Evolutionary conservation across 2,113 vertebrate species (phyloP).

Genomic region (Sturnira hondurensis): DNA sequence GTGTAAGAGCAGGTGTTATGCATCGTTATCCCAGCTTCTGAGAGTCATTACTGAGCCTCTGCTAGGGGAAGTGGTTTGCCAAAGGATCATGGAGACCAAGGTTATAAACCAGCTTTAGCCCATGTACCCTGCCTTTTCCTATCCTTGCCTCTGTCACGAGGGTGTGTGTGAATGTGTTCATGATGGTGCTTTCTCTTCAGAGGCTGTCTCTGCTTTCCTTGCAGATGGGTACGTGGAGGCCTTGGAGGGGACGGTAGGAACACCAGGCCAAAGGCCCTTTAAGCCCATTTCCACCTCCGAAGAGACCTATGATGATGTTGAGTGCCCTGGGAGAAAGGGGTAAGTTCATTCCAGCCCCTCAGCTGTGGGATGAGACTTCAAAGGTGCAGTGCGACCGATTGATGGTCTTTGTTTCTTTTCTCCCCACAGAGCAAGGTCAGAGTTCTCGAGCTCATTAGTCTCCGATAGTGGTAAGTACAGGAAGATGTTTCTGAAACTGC

Average conservation of each 20-base stretch:
- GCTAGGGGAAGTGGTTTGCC: not conserved
- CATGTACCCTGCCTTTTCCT: not conserved
- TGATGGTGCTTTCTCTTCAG: not conserved
- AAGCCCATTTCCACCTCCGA: conserved; percentile 49
- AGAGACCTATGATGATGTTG: conserved; percentile 76
- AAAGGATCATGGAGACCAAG: not conserved
- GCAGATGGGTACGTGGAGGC: conserved; percentile 80
- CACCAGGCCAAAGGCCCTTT: conserved; percentile 63
- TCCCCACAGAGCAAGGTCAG: conserved; percentile 56
- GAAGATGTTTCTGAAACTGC: not conserved
- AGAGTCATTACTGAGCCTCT: not conserved
- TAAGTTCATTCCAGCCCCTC: conserved; percentile 54
- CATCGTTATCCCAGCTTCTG: not conserved
- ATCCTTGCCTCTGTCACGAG: not conserved
- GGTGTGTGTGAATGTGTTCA: not conserved
- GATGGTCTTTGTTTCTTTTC: conserved; percentile 48
- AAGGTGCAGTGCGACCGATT: not conserved
- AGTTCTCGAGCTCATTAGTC: conserved; percentile 42
- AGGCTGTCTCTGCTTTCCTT: not conserved
- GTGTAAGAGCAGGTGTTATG: not conserved
- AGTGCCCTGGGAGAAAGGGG: conserved; percentile 41
- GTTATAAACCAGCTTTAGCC: not conserved
- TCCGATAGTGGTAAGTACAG: conserved; percentile 74
- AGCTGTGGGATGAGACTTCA: not conserved
- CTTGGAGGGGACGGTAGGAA: conserved; percentile 79